Base-by-base conservation (phyloP, 2,888 invertebrate genomes). In the Drosophila putrida region DNA sequence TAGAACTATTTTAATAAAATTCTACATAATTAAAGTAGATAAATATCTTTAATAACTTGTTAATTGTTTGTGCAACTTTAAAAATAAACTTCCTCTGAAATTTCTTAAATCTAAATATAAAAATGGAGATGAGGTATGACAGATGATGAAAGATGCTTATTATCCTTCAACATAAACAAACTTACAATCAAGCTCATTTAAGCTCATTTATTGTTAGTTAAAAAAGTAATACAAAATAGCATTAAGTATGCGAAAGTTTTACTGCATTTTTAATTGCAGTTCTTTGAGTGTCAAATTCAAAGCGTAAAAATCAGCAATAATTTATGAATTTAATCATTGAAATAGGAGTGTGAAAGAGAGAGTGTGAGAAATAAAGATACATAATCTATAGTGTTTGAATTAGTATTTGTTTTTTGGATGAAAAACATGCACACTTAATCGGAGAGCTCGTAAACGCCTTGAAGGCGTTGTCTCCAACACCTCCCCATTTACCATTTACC, bases 401-500 rank as follows among this genome's bases (percentile, higher is more conserved):
- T 11, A 13, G 51, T n/a, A 20, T 50, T 36, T 36, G 50, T 50
- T 25, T 51, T 51, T 20, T 54, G n/a, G 8, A n/a, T 43, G 36
- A 31, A 64, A 64, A 66, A 78, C 72, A 53, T 75, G 65, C 55
- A 31, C 51, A 54, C 54, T 60, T 78, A 54, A 83, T 74, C 44
- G 43, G 15, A 65, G 36, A 61, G 64, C 49, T 44, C 28, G 31
- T 59, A 67, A 65, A 62, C 43, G 68, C 44, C 82, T 55, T 41
- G 35, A 20, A 61, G 82, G 73, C 76, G 88, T 81, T 64, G 61
- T 49, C 43, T 62, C 13, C 41, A 64, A 39, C 74, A 50, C 36
- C 74, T 58, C 50, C 65, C 41, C 47, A 47, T 36, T 47, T 38
- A 46, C 36, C 13, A 59, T 41, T 59, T 33, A 20, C 49, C 53